A percentile compares a stretch with the other conserved stretches of the same genome.
phyloP scores from a whole-genome alignment of 2,797 vertebrate genomes.

The Apogon talboti region DNA sequence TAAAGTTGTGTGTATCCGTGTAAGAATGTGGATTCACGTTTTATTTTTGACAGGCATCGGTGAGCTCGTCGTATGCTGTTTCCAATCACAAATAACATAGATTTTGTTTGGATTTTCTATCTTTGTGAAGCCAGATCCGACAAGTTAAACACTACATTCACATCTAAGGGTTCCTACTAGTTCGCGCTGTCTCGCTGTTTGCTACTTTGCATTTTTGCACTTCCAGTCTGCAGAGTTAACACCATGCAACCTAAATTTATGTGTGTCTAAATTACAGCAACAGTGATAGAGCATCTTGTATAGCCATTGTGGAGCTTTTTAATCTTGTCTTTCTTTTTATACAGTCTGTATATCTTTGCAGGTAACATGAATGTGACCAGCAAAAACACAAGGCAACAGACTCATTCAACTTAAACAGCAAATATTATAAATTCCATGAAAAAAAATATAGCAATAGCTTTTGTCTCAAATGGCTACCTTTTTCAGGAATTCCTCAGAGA shows the following conservation, averaged over 20 bases:
- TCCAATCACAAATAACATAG: conserved; percentile 10
- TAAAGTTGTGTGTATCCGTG: conserved; percentile 37
- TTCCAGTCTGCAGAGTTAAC: background rate
- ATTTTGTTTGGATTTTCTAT: conserved; percentile 18
- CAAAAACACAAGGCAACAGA: conserved; percentile 6
- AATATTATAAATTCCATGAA: background rate
- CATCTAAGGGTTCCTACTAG: background rate
- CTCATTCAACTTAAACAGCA: conserved; percentile 1
- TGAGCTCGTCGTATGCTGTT: conserved; percentile 15
- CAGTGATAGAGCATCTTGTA: background rate
- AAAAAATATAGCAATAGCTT: conserved; percentile 4
- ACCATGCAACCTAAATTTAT: conserved; percentile 2
- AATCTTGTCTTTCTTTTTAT: background rate
- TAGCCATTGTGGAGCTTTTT: conserved; percentile 6
- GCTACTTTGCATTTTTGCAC: background rate
- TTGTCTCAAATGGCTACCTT: conserved; percentile 7
- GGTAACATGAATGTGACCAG: background rate
- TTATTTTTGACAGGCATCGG: conserved; percentile 28
- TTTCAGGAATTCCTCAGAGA: conserved; percentile 15
- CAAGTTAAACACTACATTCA: background rate
- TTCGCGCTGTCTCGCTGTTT: background rate
- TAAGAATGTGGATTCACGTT: conserved; percentile 12
- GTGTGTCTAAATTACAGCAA: background rate
- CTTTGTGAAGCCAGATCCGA: background rate
- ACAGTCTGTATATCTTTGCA: background rate